phyloP scores from a whole-genome alignment of 2,797 vertebrate genomes.

The Sebastiscus albofasciatus region DNA sequence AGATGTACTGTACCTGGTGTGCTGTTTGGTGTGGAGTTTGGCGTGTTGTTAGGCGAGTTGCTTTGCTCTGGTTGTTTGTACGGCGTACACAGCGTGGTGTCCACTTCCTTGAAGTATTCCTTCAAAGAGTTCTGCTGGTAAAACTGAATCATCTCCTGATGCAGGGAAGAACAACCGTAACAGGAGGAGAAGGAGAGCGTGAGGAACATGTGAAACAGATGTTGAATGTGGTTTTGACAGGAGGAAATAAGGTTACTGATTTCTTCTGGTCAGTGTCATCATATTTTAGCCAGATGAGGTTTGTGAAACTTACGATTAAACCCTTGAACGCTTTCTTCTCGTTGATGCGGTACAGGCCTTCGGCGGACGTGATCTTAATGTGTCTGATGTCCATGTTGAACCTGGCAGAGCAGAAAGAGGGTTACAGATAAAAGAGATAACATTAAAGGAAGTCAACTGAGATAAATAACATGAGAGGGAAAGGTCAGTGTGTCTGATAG shows the following conservation, averaged over 20 bases:
- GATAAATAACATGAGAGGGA: neutral
- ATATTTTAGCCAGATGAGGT: neutral
- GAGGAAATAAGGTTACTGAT: neutral
- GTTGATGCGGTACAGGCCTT: constrained; percentile 91
- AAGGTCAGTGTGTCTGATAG: neutral
- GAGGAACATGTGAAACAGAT: neutral
- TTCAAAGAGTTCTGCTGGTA: constrained; percentile 91
- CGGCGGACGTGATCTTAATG: constrained; percentile 89
- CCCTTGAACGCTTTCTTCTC: constrained; percentile 94
- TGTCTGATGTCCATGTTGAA: constrained; percentile 91
- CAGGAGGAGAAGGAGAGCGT: neutral
- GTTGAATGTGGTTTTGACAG: neutral
- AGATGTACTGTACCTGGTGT: constrained; percentile 58
- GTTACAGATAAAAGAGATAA: neutral
- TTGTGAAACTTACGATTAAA: constrained; percentile 80
- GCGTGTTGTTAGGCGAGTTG: constrained; percentile 28
- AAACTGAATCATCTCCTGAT: constrained; percentile 90
- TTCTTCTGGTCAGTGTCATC: neutral
- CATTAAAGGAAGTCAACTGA: neutral
- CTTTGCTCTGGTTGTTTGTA: constrained; percentile 88
- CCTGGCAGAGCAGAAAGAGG: constrained; percentile 67
- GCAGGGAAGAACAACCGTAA: neutral
- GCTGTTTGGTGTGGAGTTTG: constrained; percentile 33
- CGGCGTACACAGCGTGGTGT: constrained; percentile 86
- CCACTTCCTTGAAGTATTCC: constrained; percentile 92